phyloP scores from a whole-genome alignment of 2,888 invertebrate species.

The Endomychus coccineus region DNA sequence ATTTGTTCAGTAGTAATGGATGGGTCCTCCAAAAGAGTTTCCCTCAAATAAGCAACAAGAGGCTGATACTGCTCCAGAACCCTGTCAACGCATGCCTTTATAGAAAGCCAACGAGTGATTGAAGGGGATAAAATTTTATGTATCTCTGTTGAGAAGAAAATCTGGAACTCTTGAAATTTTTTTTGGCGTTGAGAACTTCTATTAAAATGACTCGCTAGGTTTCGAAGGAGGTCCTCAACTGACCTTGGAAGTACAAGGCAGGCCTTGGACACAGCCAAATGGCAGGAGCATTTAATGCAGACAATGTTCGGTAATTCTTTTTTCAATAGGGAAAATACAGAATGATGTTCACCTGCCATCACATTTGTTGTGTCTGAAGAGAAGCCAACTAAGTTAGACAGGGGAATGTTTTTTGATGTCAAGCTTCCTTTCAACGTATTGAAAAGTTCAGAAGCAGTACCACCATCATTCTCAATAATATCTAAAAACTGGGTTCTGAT shows the following conservation, averaged over 20 bases:
- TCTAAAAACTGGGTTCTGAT: conserved; percentile 21
- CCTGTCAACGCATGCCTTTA: conserved; percentile 24
- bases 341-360: conserved; percentile 27
- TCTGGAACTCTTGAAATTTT: conserved; percentile 28
- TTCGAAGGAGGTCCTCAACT: conserved; percentile 26
- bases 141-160: conserved; percentile 30
- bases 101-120: conserved; percentile 28
- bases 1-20: no score
- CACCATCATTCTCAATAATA: no score
- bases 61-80: conserved; percentile 2
- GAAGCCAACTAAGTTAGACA: conserved; percentile 28
- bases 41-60: no score
- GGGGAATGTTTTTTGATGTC: conserved; percentile 14
- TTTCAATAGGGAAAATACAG: conserved; percentile 16
- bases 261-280: conserved; percentile 32
- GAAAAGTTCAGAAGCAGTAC: no score
- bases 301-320: conserved; percentile 27
- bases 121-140: conserved; percentile 26
- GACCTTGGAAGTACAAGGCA: conserved; percentile 31
- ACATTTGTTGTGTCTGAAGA: conserved; percentile 30
- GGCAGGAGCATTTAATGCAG: conserved; percentile 34
- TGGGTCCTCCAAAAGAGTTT: no score
- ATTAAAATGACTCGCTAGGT: conserved; percentile 25
- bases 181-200: conserved; percentile 18
- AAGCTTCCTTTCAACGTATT: no score